Evolutionary conservation across 2,888 invertebrate genomes (phyloP), one percentile per base, ranked within the genome.

Genomic region (Auanema freiburgensis): DNA sequence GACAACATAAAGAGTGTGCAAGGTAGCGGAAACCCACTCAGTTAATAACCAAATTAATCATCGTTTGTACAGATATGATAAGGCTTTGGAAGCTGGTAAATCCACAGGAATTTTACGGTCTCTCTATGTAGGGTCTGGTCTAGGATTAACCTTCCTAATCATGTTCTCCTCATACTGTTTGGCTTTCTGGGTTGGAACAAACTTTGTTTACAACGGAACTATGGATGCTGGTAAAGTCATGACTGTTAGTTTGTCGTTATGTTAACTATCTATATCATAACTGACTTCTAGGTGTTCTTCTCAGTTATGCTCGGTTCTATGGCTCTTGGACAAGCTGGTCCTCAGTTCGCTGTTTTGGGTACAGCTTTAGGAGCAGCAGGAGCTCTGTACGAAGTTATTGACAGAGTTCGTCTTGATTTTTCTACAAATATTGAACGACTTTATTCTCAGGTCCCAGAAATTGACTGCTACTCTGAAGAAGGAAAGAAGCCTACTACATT

Each of bases 291-390:
- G 59, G 69, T 72, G 16, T 73, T 85, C 76, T 85, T 85, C 80
- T 78, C 83, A 49, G 84, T 86, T 5, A 81, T 86, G 78, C 80
- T 85, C 57, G 85, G 84, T 0, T 84, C 85, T n/a, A 84, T 85
- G 76, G 84, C 85, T 1, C 76, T 92, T 66, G 92, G 92, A 11
- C 89, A 90, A 84, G 90, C 91, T 0, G 89, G 91, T 0, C 92
- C 92, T 0, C 89, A 90, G 63, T 88, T 92, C 81, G 90, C 91
- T 81, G 89, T 90, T 6, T 90, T 93, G 75, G 89, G 90, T 0
- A 88, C 89, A 21, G 91, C 92, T 0, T 89, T 69, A 42, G 92
- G 91, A 0, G 90, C 92, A 0, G 91, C 90, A 0, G 88, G 89
- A 1, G 80, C 82, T 1, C 81, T 87, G 10, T 85, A 84, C 59